Evolutionary conservation across 2,888 invertebrate genomes (phyloP), one percentile per base, ranked within the genome.

Genomic region (Hyposoter dolosus): DNA sequence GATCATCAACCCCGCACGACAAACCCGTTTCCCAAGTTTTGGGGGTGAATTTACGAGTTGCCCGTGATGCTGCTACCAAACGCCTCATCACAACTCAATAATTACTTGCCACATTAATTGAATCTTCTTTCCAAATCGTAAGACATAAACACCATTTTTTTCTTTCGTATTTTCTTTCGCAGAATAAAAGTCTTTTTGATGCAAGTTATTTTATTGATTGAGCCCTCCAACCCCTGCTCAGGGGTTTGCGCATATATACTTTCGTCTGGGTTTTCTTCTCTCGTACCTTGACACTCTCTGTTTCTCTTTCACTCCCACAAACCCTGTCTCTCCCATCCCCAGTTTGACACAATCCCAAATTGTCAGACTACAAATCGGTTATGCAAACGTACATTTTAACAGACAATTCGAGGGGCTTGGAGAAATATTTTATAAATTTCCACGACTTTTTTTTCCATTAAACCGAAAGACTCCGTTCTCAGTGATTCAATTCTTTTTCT

Each of bases 181-280:
- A 23, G 40, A 60, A 77, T 71, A 82, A 83, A 82, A 83, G 74
- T 71, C 71, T 77, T 65, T 81, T 92, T 91, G 91, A 90, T 90
- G 90, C 91, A 90, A 90, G 91, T 92, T 92, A 93, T 93, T 93
- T 93, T 93, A 93, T 93, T 92, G 93, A 93, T 93, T 93, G 90
- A 90, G 83, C 77, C 23, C 28, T 60, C 72, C 89, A 88, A 87
- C 89, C 88, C 89, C 90, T 88, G 82, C 40, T n/a, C 35, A 43
- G 77, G 56, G 53, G 76, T 84, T 81, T 83, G 60, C 69, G 82
- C 86, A 69, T 87, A 68, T 77, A 76, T 75, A 72, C 83, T 84
- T 86, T 78, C 87, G 86, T 81, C 85, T 86, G 85, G 72, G 83
- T 69, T 65, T 86, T 82, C 82, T 77, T 68, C 83, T 69, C 81